These are phyloP conservation scores for Gila robusta DNA, from an alignment of 2,797 vertebrate species.

Conservation along the genomic window DNA sequence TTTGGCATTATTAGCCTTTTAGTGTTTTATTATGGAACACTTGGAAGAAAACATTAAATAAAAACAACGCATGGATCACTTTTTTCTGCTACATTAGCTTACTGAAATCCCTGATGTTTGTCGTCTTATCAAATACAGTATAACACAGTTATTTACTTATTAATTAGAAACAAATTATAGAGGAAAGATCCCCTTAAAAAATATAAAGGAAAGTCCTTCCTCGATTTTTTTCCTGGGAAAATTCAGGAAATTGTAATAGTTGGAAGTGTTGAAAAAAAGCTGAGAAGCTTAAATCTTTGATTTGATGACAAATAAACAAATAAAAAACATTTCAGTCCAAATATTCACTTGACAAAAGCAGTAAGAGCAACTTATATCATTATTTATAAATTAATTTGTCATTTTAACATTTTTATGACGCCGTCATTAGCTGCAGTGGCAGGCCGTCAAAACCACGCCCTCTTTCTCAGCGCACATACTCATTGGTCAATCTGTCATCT, in stretches of 20 bases:
- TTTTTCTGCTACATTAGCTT: neutral
- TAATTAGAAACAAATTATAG: neutral
- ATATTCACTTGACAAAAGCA: neutral
- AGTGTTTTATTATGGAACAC: neutral
- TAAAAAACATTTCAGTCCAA: neutral
- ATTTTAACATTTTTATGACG: constrained; percentile 45
- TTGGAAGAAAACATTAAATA: neutral
- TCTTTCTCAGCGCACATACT: neutral
- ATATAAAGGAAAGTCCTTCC: neutral
- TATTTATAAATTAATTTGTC: constrained; percentile 27
- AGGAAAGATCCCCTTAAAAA: neutral
- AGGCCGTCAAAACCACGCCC: constrained; percentile 33
- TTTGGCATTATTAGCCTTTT: neutral
- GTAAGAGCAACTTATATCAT: neutral
- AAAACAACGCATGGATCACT: neutral
- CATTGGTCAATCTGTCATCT: constrained; percentile 73
- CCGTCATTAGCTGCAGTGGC: constrained; percentile 24
- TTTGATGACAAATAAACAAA: neutral
- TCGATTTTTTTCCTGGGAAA: neutral
- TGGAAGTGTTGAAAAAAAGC: neutral
- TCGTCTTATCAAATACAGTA: neutral
- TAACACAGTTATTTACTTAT: neutral
- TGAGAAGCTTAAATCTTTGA: neutral
- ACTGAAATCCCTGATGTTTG: neutral
- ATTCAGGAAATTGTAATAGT: too few species aligned